Evolutionary conservation across 2,888 invertebrate species (phyloP), one percentile per base, ranked within the genome.

Genomic region (Muschampia plurimacula): DNA sequence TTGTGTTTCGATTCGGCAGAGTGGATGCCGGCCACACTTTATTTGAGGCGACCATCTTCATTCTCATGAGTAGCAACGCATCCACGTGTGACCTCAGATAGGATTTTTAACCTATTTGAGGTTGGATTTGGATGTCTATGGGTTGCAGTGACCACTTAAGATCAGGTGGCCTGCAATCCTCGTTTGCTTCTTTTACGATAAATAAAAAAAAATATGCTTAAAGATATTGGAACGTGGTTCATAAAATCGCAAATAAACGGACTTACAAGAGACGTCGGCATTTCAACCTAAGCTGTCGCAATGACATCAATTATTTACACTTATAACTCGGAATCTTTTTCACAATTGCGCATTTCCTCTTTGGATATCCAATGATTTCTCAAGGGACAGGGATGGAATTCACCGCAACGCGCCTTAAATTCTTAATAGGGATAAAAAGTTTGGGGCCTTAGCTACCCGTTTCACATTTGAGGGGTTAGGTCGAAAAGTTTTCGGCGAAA

Each of bases 381-480:
- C 83, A 41, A 63, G 82, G 81, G 83, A 78, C 55, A 32, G 52
- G 52, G 57, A 44, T 65, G 70, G 83, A 85, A 64, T 69, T 64
- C 87, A 85, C 80, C 82, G 74, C 81, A 81, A 80, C 79, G 76
- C 78, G 80, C 7, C 70, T 80, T 87, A 82, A 85, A 87, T 87
- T 84, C 80, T 86, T 87, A 83, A 86, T 83, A 82, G 82, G 81
- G 78, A 79, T 79, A 79, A 83, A 82, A 85, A 84, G 79, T 12
- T 44, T 74, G 75, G 63, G 69, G 66, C 46, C 69, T 69, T 60
- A 67, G 52, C 28, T 63, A 70, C 70, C 70, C 64, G 64, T 57
- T 65, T 41, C 57, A 59, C 66, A 36, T 46, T 49, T 71, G 60
- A 66, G 66, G 46, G 71, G 71, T 71, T 71, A 71, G 55, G 63